These are phyloP conservation scores for Romanogobio albipinnatus DNA, from an alignment of 2,113 vertebrate genomes.

Conservation along the genomic window DNA sequence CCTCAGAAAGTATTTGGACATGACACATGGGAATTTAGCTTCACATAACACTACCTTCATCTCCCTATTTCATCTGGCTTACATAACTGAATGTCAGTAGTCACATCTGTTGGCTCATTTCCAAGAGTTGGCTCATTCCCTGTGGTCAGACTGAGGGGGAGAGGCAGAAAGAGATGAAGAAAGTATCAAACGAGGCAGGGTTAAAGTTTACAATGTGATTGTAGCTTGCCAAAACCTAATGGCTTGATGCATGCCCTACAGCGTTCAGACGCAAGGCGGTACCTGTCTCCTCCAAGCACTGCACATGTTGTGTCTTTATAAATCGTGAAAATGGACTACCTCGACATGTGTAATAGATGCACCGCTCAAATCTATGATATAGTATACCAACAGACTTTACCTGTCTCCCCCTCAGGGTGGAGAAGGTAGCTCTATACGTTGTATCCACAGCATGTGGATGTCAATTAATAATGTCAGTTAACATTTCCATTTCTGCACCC, in stretches of 20 bases:
- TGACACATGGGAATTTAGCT: slow-evolving; percentile 12
- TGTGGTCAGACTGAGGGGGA: not conserved
- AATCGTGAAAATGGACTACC: not conserved
- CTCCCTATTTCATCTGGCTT: slow-evolving; percentile 21
- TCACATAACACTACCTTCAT: not conserved
- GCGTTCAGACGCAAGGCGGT: not conserved
- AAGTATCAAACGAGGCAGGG: not conserved
- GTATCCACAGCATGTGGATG: slow-evolving; percentile 18
- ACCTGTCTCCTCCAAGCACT: slow-evolving; percentile 38
- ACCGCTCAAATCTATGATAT: not conserved
- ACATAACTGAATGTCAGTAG: slow-evolving; percentile 22
- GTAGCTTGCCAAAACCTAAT: slow-evolving; percentile 41
- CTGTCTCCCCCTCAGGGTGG: not conserved
- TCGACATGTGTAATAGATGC: not conserved
- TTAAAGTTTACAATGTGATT: slow-evolving; percentile 41
- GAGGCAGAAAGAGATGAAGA: not conserved
- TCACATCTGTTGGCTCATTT: slow-evolving; percentile 3
- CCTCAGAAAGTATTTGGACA: not conserved
- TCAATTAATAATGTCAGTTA: slow-evolving; percentile 35
- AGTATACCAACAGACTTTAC: not conserved
- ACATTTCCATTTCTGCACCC: not conserved
- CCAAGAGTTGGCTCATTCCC: slow-evolving; percentile 8
- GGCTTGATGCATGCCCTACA: slow-evolving; percentile 40
- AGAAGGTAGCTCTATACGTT: not conserved
- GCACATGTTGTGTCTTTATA: slow-evolving; percentile 10